Base-by-base conservation (phyloP, 92 coral and sea anemone genomes). In the Bergia puertoricense region DNA sequence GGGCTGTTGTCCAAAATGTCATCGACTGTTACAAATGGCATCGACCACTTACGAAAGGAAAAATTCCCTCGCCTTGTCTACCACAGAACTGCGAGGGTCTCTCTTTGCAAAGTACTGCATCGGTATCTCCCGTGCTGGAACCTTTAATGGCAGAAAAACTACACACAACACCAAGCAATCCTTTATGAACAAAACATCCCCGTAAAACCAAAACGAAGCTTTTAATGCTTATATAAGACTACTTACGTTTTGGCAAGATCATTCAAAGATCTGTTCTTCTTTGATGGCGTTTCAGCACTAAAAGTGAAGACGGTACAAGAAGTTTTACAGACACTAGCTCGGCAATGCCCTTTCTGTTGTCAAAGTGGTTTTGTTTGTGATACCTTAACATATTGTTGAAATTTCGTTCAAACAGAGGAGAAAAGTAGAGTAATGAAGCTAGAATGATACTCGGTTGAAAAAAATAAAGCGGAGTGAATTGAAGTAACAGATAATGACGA, bases 221-320 rank as follows among this genome's bases (percentile, higher is more conserved):
- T 30, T 30, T 30, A 77, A 18, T 48, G 46, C 77, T 37, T 4
- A 23, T 4, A 23, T 8, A 62, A 1, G 69, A 62, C 5, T 62
- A 93, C 95, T 91, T 83, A 93, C 95, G 77, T 81, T 89, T 91
- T 93, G n/a, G 95, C 95, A 22, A 93, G 94, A 76, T 93, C 95
- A 74, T 93, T 93, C 67, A 91, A 57, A 39, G 95, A 93, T 77
- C 87, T 89, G 79, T 90, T 87, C 76, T 89, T 91, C 90, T 75
- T 81, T 59, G 93, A 16, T 8, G 90, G 79, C 46, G 81, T 85
- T 57, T 88, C 93, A 42, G 77, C 89, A 22, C 91, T 92, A 59
- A 56, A 40, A 22, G 14, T 56, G 50, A 57, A 56, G 36, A 80
- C 69, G 6, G 30, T 22, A 14, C 7, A 62, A 16, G 30, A 62